These are phyloP conservation scores for Neelides folsomi DNA, from an alignment of 2,888 invertebrate genomes.

Conservation along the genomic window DNA sequence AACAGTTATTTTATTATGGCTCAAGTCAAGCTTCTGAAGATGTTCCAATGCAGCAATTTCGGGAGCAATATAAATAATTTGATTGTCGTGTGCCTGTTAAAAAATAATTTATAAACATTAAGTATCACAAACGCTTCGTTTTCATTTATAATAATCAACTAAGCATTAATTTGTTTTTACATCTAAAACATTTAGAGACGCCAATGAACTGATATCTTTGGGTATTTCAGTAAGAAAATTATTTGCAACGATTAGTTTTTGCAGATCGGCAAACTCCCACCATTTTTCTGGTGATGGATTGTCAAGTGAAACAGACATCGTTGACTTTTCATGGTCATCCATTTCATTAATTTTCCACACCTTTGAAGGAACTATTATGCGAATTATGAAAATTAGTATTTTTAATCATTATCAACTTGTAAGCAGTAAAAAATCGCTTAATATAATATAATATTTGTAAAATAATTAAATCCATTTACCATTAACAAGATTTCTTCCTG, in stretches of 20 bases:
- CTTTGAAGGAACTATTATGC: conserved; percentile 27
- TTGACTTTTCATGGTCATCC: conserved; percentile 28
- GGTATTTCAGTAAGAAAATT: conserved; percentile 55
- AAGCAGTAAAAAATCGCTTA: too few species aligned
- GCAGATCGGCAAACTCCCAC: conserved; percentile 32
- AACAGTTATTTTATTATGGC: conserved; percentile 51
- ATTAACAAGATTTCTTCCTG: conserved; percentile 56
- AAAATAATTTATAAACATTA: conserved; percentile 1
- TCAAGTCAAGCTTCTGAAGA: conserved; percentile 57
- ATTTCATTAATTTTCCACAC: conserved; percentile 30
- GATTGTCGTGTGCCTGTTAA: conserved; percentile 68
- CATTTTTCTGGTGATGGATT: conserved; percentile 26
- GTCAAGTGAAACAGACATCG: conserved; percentile 25
- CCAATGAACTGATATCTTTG: conserved; percentile 50
- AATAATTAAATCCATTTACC: conserved; percentile 47
- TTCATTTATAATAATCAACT: background rate
- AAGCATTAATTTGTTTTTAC: conserved; percentile 40
- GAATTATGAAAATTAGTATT: background rate
- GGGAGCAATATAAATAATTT: conserved; percentile 54
- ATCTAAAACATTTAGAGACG: conserved; percentile 54
- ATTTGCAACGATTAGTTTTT: conserved; percentile 30
- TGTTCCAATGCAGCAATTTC: conserved; percentile 58
- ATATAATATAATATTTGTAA: too few species aligned
- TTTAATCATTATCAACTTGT: conserved; percentile 2
- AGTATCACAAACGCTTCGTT: background rate